Percentiles rank a stretch among this genome's conserved stretches.
phyloP scores from a whole-genome alignment of 2,797 vertebrate species.

The Ceryle rudis region DNA sequence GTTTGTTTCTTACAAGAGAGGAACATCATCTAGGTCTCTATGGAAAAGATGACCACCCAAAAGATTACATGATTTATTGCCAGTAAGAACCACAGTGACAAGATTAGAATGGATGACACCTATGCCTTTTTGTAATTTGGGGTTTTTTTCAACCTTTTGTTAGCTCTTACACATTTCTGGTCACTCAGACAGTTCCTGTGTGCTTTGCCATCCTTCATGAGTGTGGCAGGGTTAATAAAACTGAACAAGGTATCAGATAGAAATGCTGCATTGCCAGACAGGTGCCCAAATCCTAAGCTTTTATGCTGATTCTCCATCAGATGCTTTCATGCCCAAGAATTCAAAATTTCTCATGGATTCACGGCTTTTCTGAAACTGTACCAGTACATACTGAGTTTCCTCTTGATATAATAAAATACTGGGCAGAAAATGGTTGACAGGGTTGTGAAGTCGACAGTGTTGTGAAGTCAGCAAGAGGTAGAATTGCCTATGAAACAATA shows the following conservation, averaged over 20 bases:
- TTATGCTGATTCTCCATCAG: background rate
- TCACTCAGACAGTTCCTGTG: background rate
- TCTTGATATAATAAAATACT: background rate
- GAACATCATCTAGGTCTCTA: background rate
- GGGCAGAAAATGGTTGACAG: background rate
- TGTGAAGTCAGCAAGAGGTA: background rate
- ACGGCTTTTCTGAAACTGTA: background rate
- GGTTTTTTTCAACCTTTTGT: background rate
- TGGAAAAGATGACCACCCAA: background rate
- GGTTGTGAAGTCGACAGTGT: background rate
- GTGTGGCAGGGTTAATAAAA: background rate
- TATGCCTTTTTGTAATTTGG: rapidly evolving
- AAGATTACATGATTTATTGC: background rate
- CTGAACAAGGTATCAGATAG: background rate
- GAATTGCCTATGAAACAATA: background rate
- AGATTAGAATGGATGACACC: background rate
- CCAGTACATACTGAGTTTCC: background rate
- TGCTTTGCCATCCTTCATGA: background rate
- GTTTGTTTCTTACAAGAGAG: background rate
- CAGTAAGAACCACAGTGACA: background rate
- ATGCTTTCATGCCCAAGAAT: background rate
- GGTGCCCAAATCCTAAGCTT: background rate
- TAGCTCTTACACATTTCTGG: background rate
- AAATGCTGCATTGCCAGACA: background rate
- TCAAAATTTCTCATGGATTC: background rate